phyloP scores from a whole-genome alignment of 2,888 invertebrate genomes.

The Crematogaster levior region DNA sequence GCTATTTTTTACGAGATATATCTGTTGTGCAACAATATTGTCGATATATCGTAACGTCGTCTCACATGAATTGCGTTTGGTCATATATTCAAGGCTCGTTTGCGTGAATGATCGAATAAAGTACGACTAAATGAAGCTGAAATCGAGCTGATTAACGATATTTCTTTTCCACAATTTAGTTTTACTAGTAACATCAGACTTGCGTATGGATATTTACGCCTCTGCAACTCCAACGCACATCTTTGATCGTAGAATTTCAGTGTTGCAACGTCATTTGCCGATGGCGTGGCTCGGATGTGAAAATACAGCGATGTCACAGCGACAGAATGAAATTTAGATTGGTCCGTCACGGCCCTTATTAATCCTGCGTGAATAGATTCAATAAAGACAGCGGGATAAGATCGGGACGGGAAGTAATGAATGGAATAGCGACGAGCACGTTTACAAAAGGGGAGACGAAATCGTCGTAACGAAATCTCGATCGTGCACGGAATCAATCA shows the following conservation, averaged over 20 bases:
- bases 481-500: slow-evolving; percentile 69
- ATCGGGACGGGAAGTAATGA: slow-evolving; percentile 63
- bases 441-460: slow-evolving; percentile 1
- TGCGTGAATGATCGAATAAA: neutral
- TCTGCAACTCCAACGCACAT: neutral
- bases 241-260: neutral
- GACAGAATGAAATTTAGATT: slow-evolving; percentile 61
- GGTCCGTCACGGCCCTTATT: slow-evolving; percentile 62
- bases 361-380: slow-evolving; percentile 67
- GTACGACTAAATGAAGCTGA: neutral
- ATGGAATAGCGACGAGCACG: slow-evolving; percentile 60
- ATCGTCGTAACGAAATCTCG: slow-evolving; percentile 58
- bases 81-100: neutral
- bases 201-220: neutral
- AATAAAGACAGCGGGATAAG: slow-evolving; percentile 63
- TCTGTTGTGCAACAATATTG: neutral
- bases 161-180: neutral
- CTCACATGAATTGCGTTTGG: neutral
- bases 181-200: neutral
- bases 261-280: slow-evolving; percentile 42
- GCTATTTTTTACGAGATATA: neutral
- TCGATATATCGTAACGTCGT: neutral
- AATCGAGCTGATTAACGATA: neutral
- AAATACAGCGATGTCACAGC: slow-evolving; percentile 42
- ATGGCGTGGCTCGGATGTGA: neutral